These are phyloP conservation scores for Oppia nitens DNA, from an alignment of 1,140 invertebrate genomes.

Conservation along the genomic window DNA sequence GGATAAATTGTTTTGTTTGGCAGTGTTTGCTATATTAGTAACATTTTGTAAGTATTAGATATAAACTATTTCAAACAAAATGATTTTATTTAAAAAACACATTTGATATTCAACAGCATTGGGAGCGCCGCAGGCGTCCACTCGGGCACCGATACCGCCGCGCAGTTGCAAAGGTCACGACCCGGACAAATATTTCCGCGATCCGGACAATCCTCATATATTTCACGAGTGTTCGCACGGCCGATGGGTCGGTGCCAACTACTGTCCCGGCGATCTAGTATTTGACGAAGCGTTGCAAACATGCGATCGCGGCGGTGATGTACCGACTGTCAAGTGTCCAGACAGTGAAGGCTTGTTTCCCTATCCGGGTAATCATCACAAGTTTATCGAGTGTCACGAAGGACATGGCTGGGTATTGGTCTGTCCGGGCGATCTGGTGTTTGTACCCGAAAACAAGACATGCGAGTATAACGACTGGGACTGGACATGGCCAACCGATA, in stretches of 20 bases:
- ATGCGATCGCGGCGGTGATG: neutral
- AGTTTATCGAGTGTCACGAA: conserved; percentile 3
- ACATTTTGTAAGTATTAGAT: too few relatives aligned
- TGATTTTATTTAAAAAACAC: too few relatives aligned
- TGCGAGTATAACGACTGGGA: neutral
- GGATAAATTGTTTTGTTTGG: too few relatives aligned
- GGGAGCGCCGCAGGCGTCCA: too few relatives aligned
- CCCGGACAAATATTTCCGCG: neutral
- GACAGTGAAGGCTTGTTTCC: neutral
- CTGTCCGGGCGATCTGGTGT: conserved; percentile 8
- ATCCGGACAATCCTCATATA: neutral
- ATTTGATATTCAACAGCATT: too few relatives aligned
- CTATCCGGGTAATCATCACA: neutral
- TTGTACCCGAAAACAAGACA: neutral
- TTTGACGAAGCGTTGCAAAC: neutral
- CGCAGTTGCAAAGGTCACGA: too few relatives aligned
- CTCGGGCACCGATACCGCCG: too few relatives aligned
- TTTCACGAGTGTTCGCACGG: neutral
- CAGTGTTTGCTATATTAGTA: too few relatives aligned
- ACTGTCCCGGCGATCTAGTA: neutral
- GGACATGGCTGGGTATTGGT: neutral
- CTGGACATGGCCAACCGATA: too few relatives aligned
- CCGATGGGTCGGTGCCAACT: neutral
- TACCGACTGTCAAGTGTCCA: neutral
- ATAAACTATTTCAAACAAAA: too few relatives aligned